Conservation (phyloP, 2,113 vertebrate species). For the Xenopus laevis region DNA sequence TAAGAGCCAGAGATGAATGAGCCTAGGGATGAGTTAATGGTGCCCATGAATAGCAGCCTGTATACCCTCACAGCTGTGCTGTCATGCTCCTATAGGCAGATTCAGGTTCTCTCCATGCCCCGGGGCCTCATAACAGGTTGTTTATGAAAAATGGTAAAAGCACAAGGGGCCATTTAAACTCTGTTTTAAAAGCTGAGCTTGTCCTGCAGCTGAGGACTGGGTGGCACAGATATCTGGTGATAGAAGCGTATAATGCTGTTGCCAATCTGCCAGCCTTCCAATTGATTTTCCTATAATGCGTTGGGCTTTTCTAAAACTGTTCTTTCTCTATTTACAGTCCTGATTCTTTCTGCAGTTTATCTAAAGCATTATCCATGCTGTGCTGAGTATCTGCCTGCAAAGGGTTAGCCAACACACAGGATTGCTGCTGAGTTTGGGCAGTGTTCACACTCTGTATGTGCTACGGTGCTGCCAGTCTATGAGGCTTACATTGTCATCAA, state of each 20-base stretch:
- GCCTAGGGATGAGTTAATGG: conserved; percentile 30
- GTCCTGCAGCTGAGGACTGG: neutral
- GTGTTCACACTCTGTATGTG: conserved; percentile 13
- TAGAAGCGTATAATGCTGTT: neutral
- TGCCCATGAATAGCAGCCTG: conserved; percentile 26
- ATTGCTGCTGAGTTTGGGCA: neutral
- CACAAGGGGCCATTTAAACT: conserved; percentile 33
- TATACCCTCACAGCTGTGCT: conserved; percentile 38
- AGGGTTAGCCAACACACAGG: neutral
- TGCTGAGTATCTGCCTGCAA: neutral
- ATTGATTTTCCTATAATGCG: neutral
- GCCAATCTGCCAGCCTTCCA: neutral
- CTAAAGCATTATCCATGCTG: neutral
- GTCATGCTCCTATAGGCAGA: conserved; percentile 40
- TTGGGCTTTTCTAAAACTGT: neutral
- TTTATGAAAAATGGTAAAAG: conserved; percentile 43
- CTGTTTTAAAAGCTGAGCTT: conserved; percentile 6
- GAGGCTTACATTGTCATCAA: neutral
- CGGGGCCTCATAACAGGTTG: conserved; percentile 40
- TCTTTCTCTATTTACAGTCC: neutral
- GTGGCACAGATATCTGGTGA: neutral
- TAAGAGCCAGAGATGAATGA: conserved; percentile 4
- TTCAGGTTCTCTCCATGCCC: conserved; percentile 30
- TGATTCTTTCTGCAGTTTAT: neutral
- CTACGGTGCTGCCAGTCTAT: neutral